phyloP scores from a whole-genome alignment of 2,113 vertebrate species.

The Grallaria varia region DNA sequence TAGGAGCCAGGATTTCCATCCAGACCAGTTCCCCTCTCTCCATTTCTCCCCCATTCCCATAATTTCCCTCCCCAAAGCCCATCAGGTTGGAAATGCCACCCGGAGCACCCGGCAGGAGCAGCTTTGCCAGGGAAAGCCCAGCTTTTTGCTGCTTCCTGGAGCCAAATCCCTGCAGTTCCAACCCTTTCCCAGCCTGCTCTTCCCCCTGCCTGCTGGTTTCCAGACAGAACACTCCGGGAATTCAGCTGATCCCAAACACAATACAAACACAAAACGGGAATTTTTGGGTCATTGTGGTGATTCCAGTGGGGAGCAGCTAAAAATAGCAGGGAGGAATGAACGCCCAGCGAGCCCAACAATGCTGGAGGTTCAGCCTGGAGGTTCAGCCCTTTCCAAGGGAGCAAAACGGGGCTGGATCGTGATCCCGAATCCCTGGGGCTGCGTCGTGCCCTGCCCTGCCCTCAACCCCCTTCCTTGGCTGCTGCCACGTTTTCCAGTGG shows the following conservation, averaged over 20 bases:
- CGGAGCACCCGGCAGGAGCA: not conserved
- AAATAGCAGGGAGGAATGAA: not conserved
- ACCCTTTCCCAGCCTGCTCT: fast-evolving
- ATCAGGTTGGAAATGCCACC: not conserved
- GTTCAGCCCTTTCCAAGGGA: not conserved
- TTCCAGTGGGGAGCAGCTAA: not conserved
- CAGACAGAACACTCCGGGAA: fast-evolving
- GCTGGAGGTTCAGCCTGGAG: not conserved
- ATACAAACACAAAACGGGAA: fast-evolving
- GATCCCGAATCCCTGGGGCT: not conserved
- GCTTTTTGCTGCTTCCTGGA: not conserved
- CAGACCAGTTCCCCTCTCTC: not conserved
- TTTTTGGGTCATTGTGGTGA: not conserved
- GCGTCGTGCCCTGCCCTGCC: fast-evolving
- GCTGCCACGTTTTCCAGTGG: not conserved
- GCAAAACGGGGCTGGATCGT: fast-evolving
- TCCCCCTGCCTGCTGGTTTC: not conserved
- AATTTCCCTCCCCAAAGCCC: not conserved
- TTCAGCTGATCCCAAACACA: not conserved
- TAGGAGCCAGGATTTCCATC: not conserved
- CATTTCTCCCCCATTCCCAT: fast-evolving
- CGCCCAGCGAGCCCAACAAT: not conserved
- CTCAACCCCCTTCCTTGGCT: not conserved
- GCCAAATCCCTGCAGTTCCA: too few species aligned
- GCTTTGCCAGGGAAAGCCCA: not conserved